Conservation (phyloP, 2,113 vertebrate species). For the Scolopax mira region DNA sequence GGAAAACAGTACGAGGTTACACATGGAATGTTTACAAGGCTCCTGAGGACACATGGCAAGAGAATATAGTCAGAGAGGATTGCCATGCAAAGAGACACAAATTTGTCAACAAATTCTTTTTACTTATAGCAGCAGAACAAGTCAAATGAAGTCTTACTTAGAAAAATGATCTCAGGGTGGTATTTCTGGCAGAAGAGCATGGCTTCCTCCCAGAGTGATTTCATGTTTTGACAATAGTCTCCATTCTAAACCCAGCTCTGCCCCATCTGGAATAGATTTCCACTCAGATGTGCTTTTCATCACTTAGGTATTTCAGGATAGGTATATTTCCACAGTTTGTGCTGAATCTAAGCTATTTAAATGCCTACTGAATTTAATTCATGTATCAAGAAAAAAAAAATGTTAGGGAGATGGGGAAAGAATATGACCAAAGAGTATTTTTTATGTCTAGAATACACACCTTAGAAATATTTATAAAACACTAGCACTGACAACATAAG, state of each 20-base stretch:
- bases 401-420: neutral
- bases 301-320: neutral
- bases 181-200: neutral
- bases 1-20: neutral
- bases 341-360: neutral
- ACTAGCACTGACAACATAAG: neutral
- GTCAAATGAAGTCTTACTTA: neutral
- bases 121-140: neutral
- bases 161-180: neutral
- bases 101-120: neutral
- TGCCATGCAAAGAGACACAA: neutral
- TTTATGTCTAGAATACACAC: neutral
- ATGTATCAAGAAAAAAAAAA: neutral
- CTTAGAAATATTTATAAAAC: neutral
- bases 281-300: neutral
- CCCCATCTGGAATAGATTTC: neutral
- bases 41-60: neutral
- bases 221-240: neutral
- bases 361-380: neutral
- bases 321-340: neutral
- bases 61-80: neutral
- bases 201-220: neutral
- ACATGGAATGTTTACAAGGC: neutral
- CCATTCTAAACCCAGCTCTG: neutral
- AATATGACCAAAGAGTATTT: neutral